A percentile compares a stretch with the other conserved stretches of the same genome.
These are phyloP conservation scores for Porites cylindrica DNA, from an alignment of 92 coral and sea anemone genomes.

Conservation along the genomic window DNA sequence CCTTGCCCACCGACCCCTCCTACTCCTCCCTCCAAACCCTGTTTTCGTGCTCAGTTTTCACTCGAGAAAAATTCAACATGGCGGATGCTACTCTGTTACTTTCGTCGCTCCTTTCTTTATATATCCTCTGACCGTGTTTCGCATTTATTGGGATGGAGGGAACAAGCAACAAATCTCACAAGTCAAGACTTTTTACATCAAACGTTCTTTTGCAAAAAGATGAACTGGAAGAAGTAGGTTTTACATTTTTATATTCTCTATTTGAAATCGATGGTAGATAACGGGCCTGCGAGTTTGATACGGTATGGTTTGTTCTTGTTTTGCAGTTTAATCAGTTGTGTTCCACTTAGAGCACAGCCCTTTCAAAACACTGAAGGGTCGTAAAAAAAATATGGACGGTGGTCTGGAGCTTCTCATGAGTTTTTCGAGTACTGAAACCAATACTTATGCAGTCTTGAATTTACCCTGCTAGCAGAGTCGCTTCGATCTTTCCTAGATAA, in stretches of 20 bases:
- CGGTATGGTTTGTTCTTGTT: no score
- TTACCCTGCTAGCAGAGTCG: no score
- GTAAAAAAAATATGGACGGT: no score
- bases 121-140: not conserved
- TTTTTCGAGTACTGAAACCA: no score
- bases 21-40: not conserved
- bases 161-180: constrained; percentile 42
- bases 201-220: constrained; percentile 77
- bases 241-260: not conserved
- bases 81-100: not conserved
- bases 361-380: no score
- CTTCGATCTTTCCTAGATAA: no score
- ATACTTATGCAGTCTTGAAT: no score
- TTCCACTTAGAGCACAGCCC: no score
- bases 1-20: not conserved
- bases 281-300: no score
- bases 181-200: constrained; percentile 71
- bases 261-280: not conserved
- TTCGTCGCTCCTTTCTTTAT: no score
- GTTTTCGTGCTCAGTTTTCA: not conserved
- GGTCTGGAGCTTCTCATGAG: no score
- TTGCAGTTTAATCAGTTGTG: no score
- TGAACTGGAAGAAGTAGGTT: constrained; percentile 80
- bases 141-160: constrained; percentile 49
- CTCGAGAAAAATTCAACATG: not conserved